Conservation (phyloP, 1,140 invertebrate genomes). For the Pseudachorutes palmiensis region DNA sequence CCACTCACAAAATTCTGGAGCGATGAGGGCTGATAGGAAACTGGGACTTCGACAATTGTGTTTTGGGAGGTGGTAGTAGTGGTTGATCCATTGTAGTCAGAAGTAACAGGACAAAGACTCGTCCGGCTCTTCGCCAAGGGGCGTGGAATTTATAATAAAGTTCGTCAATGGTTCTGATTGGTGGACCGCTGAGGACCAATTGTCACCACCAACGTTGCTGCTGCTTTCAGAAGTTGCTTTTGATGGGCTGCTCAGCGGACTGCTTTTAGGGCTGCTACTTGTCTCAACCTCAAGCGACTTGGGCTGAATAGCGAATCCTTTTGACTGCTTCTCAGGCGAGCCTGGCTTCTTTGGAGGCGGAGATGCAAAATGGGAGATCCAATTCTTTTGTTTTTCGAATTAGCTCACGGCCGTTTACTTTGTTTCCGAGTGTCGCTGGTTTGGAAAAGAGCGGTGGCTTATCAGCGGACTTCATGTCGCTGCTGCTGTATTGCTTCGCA, state of each 20-base stretch:
- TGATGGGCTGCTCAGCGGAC: neutral
- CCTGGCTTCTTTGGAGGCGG: constrained; percentile 65
- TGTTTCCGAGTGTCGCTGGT: constrained; percentile 42
- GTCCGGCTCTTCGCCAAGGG: neutral
- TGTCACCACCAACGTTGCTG: neutral
- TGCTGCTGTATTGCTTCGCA: neutral
- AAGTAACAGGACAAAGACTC: neutral
- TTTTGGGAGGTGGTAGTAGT: constrained; percentile 22
- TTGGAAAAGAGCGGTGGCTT: constrained; percentile 1
- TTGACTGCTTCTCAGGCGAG: constrained; percentile 23
- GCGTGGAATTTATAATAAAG: neutral
- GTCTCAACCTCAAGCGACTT: neutral
- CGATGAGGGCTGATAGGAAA: neutral
- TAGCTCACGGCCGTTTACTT: constrained; percentile 71
- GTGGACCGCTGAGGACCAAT: neutral
- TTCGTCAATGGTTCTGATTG: neutral
- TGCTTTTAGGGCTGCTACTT: neutral
- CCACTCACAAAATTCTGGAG: neutral
- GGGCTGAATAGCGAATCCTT: constrained; percentile 29
- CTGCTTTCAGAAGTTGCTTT: no score
- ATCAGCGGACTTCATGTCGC: neutral
- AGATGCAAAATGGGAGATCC: constrained; percentile 69
- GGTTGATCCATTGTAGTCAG: constrained; percentile 3
- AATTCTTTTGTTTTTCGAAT: constrained; percentile 84
- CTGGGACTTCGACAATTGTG: constrained; percentile 24